phyloP scores from a whole-genome alignment of 2,888 invertebrate species.

The Ichneumon xanthorius region DNA sequence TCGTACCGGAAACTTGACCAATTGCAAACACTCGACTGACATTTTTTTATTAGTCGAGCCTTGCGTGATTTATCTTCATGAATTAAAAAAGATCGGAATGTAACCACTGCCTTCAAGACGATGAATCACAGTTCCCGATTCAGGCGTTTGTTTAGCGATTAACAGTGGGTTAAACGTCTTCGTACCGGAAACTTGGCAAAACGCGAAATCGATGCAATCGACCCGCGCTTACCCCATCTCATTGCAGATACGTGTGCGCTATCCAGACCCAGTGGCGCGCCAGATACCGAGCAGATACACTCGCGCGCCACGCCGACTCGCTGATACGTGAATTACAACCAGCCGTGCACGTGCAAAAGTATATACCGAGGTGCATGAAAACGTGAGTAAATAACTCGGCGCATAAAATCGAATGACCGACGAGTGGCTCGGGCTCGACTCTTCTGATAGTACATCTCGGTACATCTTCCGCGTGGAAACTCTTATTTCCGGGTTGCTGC shows the following conservation, averaged over 20 bases:
- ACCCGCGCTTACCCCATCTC: neutral
- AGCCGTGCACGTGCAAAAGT: neutral
- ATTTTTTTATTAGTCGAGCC: neutral
- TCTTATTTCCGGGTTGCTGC: constrained; percentile 43
- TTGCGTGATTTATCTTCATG: neutral
- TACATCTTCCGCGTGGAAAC: neutral
- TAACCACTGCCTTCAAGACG: neutral
- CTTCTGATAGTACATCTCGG: neutral
- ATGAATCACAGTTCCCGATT: neutral
- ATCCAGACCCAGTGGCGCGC: neutral
- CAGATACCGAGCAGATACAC: neutral
- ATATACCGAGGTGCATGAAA: neutral
- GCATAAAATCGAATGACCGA: constrained; percentile 54
- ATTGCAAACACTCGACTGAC: neutral
- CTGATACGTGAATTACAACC: neutral
- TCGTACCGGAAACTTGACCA: too few species aligned
- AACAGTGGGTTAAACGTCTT: too few species aligned
- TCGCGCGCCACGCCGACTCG: neutral
- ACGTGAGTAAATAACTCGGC: constrained; percentile 42
- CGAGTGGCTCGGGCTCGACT: constrained; percentile 24
- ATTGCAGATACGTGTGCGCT: neutral
- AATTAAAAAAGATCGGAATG: neutral
- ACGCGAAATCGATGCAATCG: neutral
- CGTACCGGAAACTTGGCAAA: neutral
- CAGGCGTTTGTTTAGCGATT: too few species aligned